Base-by-base conservation (phyloP, 1,140 invertebrate species). In the Zophobas morio region DNA sequence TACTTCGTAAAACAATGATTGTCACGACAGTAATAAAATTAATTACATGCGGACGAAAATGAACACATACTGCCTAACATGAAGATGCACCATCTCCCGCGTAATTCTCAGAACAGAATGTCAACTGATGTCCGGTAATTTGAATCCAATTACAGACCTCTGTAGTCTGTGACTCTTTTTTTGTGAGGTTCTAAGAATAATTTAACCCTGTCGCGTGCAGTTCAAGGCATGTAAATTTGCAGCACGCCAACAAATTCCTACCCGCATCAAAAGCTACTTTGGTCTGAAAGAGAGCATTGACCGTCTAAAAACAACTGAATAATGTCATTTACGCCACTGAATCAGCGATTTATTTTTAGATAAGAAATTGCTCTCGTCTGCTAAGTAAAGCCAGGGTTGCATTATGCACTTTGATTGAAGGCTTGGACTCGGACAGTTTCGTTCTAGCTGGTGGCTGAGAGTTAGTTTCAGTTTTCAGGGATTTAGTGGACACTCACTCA, bases 331-430 rank as follows among this genome's bases (percentile, higher is more conserved):
- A 57, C 63, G 74, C 66, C 60, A 76, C 74, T 80, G 80, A 81
- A 79, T 81, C 80, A 81, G 76, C 76, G 53, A 60, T 77, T 75
- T 81, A 81, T 81, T 81, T 81, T 78, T 81, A 81, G 78, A 79
- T 74, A 70, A 73, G 74, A 75, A 79, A 80, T 80, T 77, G 46
- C 76, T 72, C 70, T 66, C 60, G 60, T 66, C 60, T 66, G 60
- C 70, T 66, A 66, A 66, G 2, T 66, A n/a, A 66, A 42, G n/a
- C 60, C 60, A 66, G 60, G 60, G 60, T 60, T 66, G 60, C 60
- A 66, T 66, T 66, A 66, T 66, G 60, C 60, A 66, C 42, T 66
- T 46, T 37, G 39, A 66, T 66, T 40, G 36, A 40, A 66, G 32
- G 6, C 33, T 32, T 35, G 35, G n/a, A 60, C 36, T 60, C n/a